These are phyloP conservation scores for Menidia beryllina DNA, from an alignment of 2,113 vertebrate species.

Conservation along the genomic window DNA sequence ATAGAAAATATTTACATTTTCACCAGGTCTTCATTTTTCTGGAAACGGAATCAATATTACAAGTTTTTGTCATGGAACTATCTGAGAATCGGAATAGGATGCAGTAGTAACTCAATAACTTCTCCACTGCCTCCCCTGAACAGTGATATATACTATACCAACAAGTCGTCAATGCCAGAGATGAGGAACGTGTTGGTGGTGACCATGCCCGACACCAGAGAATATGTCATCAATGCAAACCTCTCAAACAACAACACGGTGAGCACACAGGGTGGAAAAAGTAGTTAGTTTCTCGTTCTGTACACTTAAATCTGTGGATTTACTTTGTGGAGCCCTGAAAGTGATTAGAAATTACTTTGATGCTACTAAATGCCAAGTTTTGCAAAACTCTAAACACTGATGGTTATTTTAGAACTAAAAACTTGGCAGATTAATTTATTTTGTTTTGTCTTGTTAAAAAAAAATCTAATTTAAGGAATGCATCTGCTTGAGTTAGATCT, in stretches of 20 bases:
- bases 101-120: neutral
- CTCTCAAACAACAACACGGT: slow-evolving; percentile 60
- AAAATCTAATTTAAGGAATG: too few relatives aligned
- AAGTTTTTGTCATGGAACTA: too few relatives aligned
- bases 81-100: neutral
- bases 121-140: slow-evolving; percentile 23
- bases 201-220: slow-evolving; percentile 83
- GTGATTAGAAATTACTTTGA: neutral
- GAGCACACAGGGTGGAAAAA: slow-evolving; percentile 8
- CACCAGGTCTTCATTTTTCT: too few relatives aligned
- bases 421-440: too few relatives aligned
- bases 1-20: too few relatives aligned
- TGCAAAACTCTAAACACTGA: too few relatives aligned
- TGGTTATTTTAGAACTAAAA: too few relatives aligned
- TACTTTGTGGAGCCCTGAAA: neutral
- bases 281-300: neutral
- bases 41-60: too few relatives aligned
- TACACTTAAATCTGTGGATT: neutral
- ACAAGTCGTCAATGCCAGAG: slow-evolving; percentile 56
- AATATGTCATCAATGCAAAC: slow-evolving; percentile 65
- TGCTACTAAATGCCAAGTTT: neutral
- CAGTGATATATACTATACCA: slow-evolving; percentile 87
- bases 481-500: too few relatives aligned
- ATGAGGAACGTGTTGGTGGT: slow-evolving; percentile 94
- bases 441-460: too few relatives aligned